Percentiles rank a stretch among this genome's conserved stretches.
Conservation (phyloP, 2,888 invertebrate species). For the Zhuqinia jingwanae region DNA sequence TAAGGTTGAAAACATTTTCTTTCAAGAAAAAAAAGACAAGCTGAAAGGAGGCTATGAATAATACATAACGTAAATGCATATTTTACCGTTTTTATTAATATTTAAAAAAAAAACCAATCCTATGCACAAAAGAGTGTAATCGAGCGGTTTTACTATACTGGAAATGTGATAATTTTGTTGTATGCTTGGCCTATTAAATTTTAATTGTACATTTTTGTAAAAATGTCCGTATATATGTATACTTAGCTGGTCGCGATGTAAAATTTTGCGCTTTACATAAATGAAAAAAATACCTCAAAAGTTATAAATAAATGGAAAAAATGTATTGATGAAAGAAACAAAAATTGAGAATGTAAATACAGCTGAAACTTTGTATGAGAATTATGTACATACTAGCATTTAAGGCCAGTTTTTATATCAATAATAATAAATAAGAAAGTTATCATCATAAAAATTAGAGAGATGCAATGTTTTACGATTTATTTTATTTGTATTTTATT, state of each 20-base stretch:
- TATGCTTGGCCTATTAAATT: slow-evolving; percentile 39
- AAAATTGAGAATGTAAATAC: slow-evolving; percentile 64
- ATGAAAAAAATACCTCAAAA: neutral
- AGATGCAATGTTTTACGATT: neutral
- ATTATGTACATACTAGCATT: slow-evolving; percentile 69
- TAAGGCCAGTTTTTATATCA: slow-evolving; percentile 56
- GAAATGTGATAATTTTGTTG: slow-evolving; percentile 69
- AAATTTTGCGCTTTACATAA: neutral
- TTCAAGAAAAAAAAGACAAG: slow-evolving; percentile 71
- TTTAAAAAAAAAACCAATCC: slow-evolving; percentile 23
- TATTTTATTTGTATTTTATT: slow-evolving; percentile 18
- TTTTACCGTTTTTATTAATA: slow-evolving; percentile 41
- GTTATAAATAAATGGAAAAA: slow-evolving; percentile 43
- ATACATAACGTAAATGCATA: neutral
- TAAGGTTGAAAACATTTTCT: slow-evolving; percentile 61
- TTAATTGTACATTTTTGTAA: slow-evolving; percentile 2
- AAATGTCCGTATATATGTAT: neutral
- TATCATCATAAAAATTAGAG: neutral
- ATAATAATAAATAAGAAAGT: neutral
- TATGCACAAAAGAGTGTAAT: slow-evolving; percentile 40
- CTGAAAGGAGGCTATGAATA: slow-evolving; percentile 69
- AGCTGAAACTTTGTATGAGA: slow-evolving; percentile 68
- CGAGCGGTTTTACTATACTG: slow-evolving; percentile 51
- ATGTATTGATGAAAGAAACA: slow-evolving; percentile 33
- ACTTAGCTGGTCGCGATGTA: neutral